Evolutionary conservation across 2,113 vertebrate species (phyloP).

Genomic region (Polypterus senegalus): DNA sequence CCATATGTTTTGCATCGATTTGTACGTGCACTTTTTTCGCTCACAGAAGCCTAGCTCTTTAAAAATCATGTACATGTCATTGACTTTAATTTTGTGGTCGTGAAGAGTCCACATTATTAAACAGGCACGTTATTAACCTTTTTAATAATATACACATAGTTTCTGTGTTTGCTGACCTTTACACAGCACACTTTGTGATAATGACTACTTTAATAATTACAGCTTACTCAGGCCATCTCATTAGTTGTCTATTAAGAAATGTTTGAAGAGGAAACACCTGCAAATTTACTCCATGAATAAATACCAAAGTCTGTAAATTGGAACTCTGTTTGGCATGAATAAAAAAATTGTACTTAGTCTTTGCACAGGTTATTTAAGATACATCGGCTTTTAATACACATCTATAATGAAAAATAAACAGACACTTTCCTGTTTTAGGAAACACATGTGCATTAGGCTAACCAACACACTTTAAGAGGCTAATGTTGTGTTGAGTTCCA

Average conservation of each 20-base stretch:
- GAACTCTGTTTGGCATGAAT: conserved; percentile 18
- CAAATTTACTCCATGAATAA: conserved; percentile 39
- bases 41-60: too few relatives aligned
- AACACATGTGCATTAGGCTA: too few relatives aligned
- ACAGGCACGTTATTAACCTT: too few relatives aligned
- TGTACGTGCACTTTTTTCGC: too few relatives aligned
- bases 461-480: too few relatives aligned
- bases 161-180: too few relatives aligned
- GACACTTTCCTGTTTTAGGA: conserved; percentile 25
- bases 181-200: conserved; percentile 9
- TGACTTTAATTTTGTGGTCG: too few relatives aligned
- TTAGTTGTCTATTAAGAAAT: conserved; percentile 37
- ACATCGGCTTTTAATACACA: conserved; percentile 31
- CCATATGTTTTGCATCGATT: too few relatives aligned
- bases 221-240: conserved; percentile 43
- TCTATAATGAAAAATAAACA: conserved; percentile 35
- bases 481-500: too few relatives aligned
- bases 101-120: too few relatives aligned
- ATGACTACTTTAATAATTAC: conserved; percentile 46
- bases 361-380: conserved; percentile 25
- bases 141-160: too few relatives aligned
- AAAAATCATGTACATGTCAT: too few relatives aligned
- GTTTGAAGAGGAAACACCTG: conserved; percentile 43
- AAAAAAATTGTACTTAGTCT: conserved; percentile 33
- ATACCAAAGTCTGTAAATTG: conserved; percentile 28